Base-by-base conservation (phyloP, 2,113 vertebrate species). In the Phaetusa simplex region DNA sequence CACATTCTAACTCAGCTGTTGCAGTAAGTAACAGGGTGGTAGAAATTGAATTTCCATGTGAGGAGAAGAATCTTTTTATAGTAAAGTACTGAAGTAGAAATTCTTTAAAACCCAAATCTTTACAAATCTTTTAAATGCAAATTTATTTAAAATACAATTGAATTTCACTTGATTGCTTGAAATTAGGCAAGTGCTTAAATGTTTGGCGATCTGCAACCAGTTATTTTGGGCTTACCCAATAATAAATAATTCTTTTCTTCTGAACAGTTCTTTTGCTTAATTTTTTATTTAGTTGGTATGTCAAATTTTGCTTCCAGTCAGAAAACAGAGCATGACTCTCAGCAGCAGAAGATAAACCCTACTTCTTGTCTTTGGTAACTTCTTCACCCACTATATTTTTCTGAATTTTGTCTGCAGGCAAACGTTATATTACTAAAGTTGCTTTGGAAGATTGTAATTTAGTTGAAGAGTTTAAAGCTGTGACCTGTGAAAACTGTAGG, bases 341-440 rank as follows among this genome's bases (percentile, higher is more conserved):
- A 36, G 23, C 24, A 78, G 58, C 53, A 81, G 86, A 20, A 62
- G 62, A n/a, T 6, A 55, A 95, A 87, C 19, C 4, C 64, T 23
- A 29, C 19, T 70, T 34, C 6, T 29, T 53, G 12, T 45, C 17
- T 30, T 66, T 21, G 40, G 12, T 93, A 84, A 45, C 34, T 40
- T 32, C 12, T 67, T 88, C 21, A 65, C 9, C 3, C 4, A 2
- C 7, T 32, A 22, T 40, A 2, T 34, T 71, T 15, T 53, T 49
- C 50, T 56, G 38, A 11, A 50, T 72, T 92, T 50, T 50, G 24
- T 34, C 22, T 34, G 23, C 97, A 99, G 99, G 97, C 95, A 97
- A 98, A 12, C 92, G 80, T 42, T 98, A 93, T 58, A 97, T 99
- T 83, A 97, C 86, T 49, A 97, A 96, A 69, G 98, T 99, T 97